Conservation (phyloP, 2,797 vertebrate genomes). For the Sebastes taczanowskii region DNA sequence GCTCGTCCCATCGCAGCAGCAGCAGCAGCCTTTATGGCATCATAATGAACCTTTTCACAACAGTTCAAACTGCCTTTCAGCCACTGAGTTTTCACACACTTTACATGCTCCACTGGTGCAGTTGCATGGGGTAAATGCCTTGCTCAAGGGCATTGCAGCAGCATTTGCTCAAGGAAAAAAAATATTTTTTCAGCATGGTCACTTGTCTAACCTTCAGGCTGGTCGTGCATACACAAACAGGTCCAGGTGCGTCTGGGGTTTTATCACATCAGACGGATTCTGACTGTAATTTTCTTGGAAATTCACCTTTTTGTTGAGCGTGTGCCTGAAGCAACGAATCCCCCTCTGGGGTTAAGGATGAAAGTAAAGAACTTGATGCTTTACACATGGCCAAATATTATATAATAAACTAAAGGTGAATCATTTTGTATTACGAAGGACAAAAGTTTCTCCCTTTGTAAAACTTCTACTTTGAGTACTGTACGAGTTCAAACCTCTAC, state of each 20-base stretch:
- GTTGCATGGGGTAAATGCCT: neutral
- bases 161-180: neutral
- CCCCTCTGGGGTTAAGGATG: slow-evolving; percentile 17
- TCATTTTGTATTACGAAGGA: neutral
- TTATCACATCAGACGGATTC: slow-evolving; percentile 28
- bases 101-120: neutral
- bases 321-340: slow-evolving; percentile 29
- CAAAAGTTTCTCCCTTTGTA: neutral
- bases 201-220: slow-evolving; percentile 1
- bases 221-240: neutral
- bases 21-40: slow-evolving; percentile 9
- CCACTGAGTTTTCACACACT: neutral
- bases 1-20: neutral
- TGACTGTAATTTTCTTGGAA: slow-evolving; percentile 34
- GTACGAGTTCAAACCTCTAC: neutral
- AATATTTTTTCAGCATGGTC: neutral
- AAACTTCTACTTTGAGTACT: slow-evolving; percentile 1
- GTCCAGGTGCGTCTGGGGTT: neutral
- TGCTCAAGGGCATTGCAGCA: neutral
- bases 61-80: neutral
- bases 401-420: neutral
- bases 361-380: slow-evolving; percentile 15
- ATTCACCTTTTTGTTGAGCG: slow-evolving; percentile 11
- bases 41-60: slow-evolving; percentile 9
- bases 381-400: neutral